These are phyloP conservation scores for Mesaphorura yosii DNA, from an alignment of 1,140 invertebrate genomes.

Conservation along the genomic window DNA sequence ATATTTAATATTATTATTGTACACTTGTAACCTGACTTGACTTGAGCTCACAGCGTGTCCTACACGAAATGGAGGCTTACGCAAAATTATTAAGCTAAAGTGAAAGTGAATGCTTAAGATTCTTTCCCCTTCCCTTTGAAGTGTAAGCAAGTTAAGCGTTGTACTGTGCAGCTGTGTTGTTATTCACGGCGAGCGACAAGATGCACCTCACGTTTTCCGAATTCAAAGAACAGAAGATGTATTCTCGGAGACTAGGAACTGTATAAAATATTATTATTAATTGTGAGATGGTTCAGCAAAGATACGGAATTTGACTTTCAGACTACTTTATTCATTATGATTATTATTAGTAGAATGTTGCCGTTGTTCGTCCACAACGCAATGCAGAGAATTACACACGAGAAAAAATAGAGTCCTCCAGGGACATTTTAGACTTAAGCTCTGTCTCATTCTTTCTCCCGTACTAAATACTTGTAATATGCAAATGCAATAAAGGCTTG, in stretches of 20 bases:
- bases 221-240: slow-evolving; percentile 22
- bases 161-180: too few relatives aligned
- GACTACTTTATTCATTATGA: slow-evolving; percentile 2
- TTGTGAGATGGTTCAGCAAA: slow-evolving; percentile 26
- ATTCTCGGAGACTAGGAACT: too few relatives aligned
- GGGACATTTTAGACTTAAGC: background rate
- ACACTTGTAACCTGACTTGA: too few relatives aligned
- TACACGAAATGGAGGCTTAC: slow-evolving; percentile 17
- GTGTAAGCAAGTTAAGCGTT: too few relatives aligned
- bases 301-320: slow-evolving; percentile 24
- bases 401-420: slow-evolving; percentile 23
- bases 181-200: slow-evolving; percentile 16
- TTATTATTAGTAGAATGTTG: slow-evolving; percentile 24
- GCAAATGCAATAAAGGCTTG: background rate
- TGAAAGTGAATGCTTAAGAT: slow-evolving; percentile 20
- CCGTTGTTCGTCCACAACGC: slow-evolving; percentile 19
- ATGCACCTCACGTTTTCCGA: slow-evolving; percentile 32
- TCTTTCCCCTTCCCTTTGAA: slow-evolving; percentile 23
- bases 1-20: too few relatives aligned
- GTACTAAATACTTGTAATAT: background rate
- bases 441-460: background rate
- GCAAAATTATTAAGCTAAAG: slow-evolving; percentile 28
- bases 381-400: too few relatives aligned
- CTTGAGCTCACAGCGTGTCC: too few relatives aligned
- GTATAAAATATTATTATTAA: slow-evolving; percentile 32